These are phyloP conservation scores for Petrocephalus microphthalmus DNA, from an alignment of 2,113 vertebrate genomes.

Conservation along the genomic window DNA sequence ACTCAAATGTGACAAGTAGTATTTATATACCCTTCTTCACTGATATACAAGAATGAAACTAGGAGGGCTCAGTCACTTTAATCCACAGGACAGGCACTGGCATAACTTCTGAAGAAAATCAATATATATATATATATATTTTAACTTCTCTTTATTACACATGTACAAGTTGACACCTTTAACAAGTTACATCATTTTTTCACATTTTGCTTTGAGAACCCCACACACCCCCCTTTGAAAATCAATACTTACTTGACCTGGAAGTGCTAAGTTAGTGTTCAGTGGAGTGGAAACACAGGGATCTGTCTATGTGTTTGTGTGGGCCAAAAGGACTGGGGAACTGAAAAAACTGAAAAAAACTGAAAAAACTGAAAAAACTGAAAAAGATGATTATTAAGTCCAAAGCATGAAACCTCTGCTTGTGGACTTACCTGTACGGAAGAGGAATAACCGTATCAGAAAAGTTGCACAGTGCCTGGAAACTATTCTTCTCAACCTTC, in stretches of 20 bases:
- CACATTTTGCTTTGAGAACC: no score
- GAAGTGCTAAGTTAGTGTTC: neutral
- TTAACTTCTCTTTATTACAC: no score
- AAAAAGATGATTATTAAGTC: neutral
- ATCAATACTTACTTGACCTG: constrained; percentile 2
- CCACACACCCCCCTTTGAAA: no score
- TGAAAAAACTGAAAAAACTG: no score
- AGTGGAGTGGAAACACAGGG: neutral
- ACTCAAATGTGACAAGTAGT: neutral
- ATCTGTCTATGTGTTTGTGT: neutral
- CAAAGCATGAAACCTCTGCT: neutral
- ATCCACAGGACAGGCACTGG: neutral
- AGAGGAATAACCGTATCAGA: neutral
- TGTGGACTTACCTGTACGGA: neutral
- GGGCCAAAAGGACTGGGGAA: neutral
- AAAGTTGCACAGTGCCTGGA: neutral
- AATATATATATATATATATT: no score
- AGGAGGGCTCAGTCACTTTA: neutral
- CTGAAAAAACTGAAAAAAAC: no score
- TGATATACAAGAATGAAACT: neutral
- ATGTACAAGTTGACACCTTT: no score
- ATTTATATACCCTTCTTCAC: neutral
- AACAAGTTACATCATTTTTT: no score
- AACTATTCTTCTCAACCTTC: no score
- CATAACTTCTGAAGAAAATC: neutral